Conservation (phyloP, 53 echinoderm and acorn worm genomes). For the Actinopyga echinites region DNA sequence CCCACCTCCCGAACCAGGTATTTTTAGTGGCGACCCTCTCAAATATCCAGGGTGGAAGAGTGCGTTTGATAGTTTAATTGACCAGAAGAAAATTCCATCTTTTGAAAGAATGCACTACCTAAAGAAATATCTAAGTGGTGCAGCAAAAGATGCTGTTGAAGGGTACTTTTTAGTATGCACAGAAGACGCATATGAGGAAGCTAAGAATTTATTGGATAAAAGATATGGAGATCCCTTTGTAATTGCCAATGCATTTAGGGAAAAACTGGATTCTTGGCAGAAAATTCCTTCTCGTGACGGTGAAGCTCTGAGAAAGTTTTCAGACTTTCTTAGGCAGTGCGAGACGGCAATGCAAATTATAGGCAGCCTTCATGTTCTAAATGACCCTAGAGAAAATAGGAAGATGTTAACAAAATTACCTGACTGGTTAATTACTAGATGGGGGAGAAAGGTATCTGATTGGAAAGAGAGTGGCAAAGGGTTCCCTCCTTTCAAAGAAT, state of each 20-base stretch:
- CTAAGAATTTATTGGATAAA: conserved; percentile 14
- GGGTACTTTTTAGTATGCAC: conserved; percentile 56
- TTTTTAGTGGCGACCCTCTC: too few relatives aligned
- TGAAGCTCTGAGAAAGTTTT: conserved; percentile 32
- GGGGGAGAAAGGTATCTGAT: too few relatives aligned
- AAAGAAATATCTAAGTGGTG: too few relatives aligned
- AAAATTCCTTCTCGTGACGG: too few relatives aligned
- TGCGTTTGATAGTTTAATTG: conserved; percentile 56
- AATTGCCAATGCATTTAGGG: conserved; percentile 43
- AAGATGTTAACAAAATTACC: too few relatives aligned
- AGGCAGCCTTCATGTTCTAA: conserved; percentile 48
- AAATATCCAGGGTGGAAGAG: too few relatives aligned
- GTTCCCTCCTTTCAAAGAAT: conserved; percentile 51
- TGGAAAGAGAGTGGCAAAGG: not conserved
- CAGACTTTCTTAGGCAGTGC: too few relatives aligned
- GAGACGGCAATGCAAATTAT: too few relatives aligned
- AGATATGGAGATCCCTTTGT: conserved; percentile 43
- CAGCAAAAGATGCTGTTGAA: conserved; percentile 53
- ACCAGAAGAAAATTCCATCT: conserved; percentile 38
- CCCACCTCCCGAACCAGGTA: conserved; percentile 63
- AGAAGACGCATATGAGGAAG: conserved; percentile 21
- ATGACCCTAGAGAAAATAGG: conserved; percentile 55
- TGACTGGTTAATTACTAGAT: conserved; percentile 54
- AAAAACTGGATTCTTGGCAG: conserved; percentile 28
- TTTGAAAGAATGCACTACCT: conserved; percentile 52